These are phyloP conservation scores for Scolanthus callimorphus DNA, from an alignment of 92 coral and sea anemone genomes.

Conservation along the genomic window DNA sequence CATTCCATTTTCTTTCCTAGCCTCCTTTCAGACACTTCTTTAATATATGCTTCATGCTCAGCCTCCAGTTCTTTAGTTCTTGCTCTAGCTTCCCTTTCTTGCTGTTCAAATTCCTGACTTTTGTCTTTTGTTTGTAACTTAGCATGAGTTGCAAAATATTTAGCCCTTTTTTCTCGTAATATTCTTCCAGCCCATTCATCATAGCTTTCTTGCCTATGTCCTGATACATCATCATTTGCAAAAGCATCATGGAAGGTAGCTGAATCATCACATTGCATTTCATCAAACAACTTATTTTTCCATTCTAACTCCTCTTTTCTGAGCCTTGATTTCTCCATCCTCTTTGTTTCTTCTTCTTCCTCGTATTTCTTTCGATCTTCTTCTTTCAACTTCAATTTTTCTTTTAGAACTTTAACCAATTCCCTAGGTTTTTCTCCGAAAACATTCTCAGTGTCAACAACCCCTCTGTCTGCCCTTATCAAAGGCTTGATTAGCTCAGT, in stretches of 20 bases:
- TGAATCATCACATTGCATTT: slow-evolving; percentile 61
- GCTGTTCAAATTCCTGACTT: slow-evolving; percentile 1
- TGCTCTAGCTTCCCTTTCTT: slow-evolving; percentile 38
- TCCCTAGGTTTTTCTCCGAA: slow-evolving; percentile 56
- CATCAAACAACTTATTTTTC: slow-evolving; percentile 76
- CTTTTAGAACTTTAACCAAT: slow-evolving; percentile 43
- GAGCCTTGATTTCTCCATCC: slow-evolving; percentile 15
- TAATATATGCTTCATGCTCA: slow-evolving; percentile 69
- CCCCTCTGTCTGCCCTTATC: slow-evolving; percentile 31
- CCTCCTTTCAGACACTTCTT: slow-evolving; percentile 35
- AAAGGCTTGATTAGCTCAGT: slow-evolving; percentile 67
- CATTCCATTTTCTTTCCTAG: slow-evolving; percentile 14
- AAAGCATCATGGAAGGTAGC: slow-evolving; percentile 24
- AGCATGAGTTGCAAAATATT: slow-evolving; percentile 6
- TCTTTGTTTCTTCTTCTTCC: slow-evolving; percentile 26
- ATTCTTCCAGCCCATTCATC: slow-evolving; percentile 90
- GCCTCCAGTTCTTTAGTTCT: slow-evolving; percentile 56
- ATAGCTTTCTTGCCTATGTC: slow-evolving; percentile 50
- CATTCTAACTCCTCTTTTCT: slow-evolving; percentile 65
- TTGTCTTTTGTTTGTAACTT: slow-evolving; percentile 5
- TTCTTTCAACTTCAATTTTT: slow-evolving; percentile 22
- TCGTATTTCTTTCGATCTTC: slow-evolving; percentile 26
- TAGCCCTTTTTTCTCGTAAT: slow-evolving; percentile 38
- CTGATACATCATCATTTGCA: slow-evolving; percentile 24
- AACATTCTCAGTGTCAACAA: slow-evolving; percentile 45